A percentile compares a stretch with the other conserved stretches of the same genome.
Conservation (phyloP, 92 coral and sea anemone species). For the Actinernus sp. region DNA sequence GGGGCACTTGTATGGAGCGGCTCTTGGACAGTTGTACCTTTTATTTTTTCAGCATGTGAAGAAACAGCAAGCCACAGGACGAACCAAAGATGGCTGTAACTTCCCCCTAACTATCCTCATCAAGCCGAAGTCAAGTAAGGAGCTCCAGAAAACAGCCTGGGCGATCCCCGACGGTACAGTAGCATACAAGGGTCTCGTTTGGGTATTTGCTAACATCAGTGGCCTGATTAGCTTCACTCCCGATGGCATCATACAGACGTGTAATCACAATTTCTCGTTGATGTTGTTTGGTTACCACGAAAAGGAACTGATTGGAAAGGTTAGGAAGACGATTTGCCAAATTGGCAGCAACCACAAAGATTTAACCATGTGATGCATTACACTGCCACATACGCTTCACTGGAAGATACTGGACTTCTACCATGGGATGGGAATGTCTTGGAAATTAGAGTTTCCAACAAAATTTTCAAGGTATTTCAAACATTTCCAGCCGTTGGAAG, state of each 20-base stretch:
- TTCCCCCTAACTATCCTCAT: slow-evolving; percentile 90
- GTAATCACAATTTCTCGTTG: slow-evolving; percentile 90
- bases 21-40: not conserved
- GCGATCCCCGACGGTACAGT: slow-evolving; percentile 37
- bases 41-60: slow-evolving; percentile 53
- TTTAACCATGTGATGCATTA: no score
- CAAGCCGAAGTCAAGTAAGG: slow-evolving; percentile 67
- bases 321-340: no score
- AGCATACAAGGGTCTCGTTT: slow-evolving; percentile 77
- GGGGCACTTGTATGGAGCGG: no score
- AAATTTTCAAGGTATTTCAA: no score
- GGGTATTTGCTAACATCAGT: slow-evolving; percentile 97
- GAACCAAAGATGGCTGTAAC: slow-evolving; percentile 92
- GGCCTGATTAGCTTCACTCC: slow-evolving; percentile 87
- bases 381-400: no score
- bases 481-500: no score
- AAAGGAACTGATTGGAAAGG: slow-evolving; percentile 90
- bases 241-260: slow-evolving; percentile 83
- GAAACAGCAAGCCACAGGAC: slow-evolving; percentile 93
- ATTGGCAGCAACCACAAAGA: not conserved
- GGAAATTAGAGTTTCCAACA: no score
- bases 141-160: slow-evolving; percentile 50
- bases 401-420: no score
- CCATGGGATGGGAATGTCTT: no score
- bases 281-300: slow-evolving; percentile 92